These are phyloP conservation scores for Empis stercorea DNA, from an alignment of 2,888 invertebrate species.

Conservation along the genomic window DNA sequence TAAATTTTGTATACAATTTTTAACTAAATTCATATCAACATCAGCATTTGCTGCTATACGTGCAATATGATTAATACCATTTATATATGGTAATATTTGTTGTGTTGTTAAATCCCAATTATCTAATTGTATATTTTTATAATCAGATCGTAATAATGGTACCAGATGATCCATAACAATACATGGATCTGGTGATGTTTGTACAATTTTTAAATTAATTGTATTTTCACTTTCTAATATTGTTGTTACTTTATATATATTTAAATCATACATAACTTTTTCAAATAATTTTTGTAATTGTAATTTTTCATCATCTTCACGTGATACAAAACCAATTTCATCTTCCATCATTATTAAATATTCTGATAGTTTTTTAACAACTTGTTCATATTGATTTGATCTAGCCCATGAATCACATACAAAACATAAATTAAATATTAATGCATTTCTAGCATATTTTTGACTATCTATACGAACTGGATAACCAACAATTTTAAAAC, in stretches of 20 bases:
- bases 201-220: constrained; percentile 78
- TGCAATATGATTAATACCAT: constrained; percentile 84
- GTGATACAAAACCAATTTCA: constrained; percentile 73
- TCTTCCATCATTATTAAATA: constrained; percentile 82
- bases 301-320: constrained; percentile 44
- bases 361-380: constrained; percentile 86
- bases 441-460: constrained; percentile 85
- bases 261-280: constrained; percentile 69
- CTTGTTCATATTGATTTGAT: constrained; percentile 85
- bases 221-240: constrained; percentile 69
- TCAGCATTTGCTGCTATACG: constrained; percentile 82
- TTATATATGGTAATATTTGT: constrained; percentile 79
- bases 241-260: constrained; percentile 65
- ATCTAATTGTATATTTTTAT: constrained; percentile 50
- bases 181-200: constrained; percentile 66
- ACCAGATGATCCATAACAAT: constrained; percentile 81
- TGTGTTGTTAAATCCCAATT: constrained; percentile 92
- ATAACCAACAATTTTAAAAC: constrained; percentile 83
- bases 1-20: constrained; percentile 86
- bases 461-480: constrained; percentile 81
- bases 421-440: constrained; percentile 89
- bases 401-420: constrained; percentile 82
- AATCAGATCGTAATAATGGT: constrained; percentile 60
- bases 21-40: constrained; percentile 86
- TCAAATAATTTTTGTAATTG: constrained; percentile 63